These are phyloP conservation scores for Strix aluco DNA, from an alignment of 2,113 vertebrate species.

Conservation along the genomic window DNA sequence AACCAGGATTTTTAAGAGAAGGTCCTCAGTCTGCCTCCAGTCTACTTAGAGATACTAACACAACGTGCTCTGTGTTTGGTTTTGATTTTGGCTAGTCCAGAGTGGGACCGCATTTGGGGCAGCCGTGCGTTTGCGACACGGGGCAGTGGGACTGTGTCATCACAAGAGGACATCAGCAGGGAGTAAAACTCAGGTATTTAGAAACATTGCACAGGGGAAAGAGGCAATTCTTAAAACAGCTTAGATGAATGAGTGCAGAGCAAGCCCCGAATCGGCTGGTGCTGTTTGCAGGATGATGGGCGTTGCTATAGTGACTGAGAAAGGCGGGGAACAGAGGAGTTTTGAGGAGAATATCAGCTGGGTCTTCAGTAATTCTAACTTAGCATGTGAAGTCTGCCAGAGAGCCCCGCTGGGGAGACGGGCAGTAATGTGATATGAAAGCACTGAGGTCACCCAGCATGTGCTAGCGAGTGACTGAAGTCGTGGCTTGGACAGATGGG, in stretches of 20 bases:
- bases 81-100: background rate
- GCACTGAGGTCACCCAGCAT: rapidly evolving
- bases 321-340: background rate
- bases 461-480: rapidly evolving
- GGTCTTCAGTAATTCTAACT: background rate
- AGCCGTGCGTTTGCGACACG: rapidly evolving
- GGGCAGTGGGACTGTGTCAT: background rate
- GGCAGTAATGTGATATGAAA: background rate
- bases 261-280: background rate
- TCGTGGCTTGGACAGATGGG: rapidly evolving
- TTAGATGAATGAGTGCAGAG: background rate
- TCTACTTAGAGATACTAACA: background rate
- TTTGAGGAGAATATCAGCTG: background rate
- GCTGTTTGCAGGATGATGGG: conserved; percentile 21
- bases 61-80: background rate
- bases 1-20: background rate
- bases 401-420: rapidly evolving
- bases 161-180: background rate
- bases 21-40: background rate
- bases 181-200: background rate
- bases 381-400: background rate
- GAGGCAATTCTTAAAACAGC: background rate
- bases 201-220: background rate
- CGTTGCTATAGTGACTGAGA: background rate
- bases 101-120: background rate